Evolutionary conservation across 2,888 invertebrate species (phyloP), one percentile per base, ranked within the genome.

Genomic region (Epirrhoe tristata): DNA sequence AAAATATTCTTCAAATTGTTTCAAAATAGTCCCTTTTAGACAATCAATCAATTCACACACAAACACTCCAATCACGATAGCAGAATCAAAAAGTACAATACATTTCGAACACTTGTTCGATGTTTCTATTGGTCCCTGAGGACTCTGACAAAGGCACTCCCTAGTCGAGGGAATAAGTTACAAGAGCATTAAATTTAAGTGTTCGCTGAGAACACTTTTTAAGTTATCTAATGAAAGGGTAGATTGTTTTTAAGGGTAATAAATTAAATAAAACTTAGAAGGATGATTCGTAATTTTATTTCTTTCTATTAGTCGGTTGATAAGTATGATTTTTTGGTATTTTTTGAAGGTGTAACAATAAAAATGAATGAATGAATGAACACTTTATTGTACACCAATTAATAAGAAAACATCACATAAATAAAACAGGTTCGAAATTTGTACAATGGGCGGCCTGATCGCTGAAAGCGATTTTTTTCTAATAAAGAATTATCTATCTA

Each of bases 171-270:
- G 84, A 83, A 87, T 87, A 88, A 90, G 85, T 90, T 89, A 86
- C 87, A 85, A 54, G 80, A 80, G 85, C 87, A 90, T 91, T 91
- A 88, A 87, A 88, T 88, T 90, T 89, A 91, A 92, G 91, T 92
- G 92, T 89, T 91, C 69, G 76, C 80, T 82, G 75, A 77, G 81
- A 82, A 82, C 86, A 82, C 86, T 88, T 90, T 88, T 83, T 86
- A 90, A 88, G 81, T 88, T 74, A 60, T 67, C 63, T 73, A 72
- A 71, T 72, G 72, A 71, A 72, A 70, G 65, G 69, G 66, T 59
- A 51, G 67, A 58, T 69, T 71, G 73, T 71, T 67, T 67, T 69
- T 67, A 60, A 17, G 55, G 46, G 48, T 55, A 58, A 68, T 68
- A 66, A 67, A 66, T 70, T 63, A 39, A 14, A 5, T n/a, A 36